Percentiles rank a stretch among this genome's conserved stretches.
phyloP scores from a whole-genome alignment of 2,797 vertebrate species.

The Lutjanus argentimaculatus region DNA sequence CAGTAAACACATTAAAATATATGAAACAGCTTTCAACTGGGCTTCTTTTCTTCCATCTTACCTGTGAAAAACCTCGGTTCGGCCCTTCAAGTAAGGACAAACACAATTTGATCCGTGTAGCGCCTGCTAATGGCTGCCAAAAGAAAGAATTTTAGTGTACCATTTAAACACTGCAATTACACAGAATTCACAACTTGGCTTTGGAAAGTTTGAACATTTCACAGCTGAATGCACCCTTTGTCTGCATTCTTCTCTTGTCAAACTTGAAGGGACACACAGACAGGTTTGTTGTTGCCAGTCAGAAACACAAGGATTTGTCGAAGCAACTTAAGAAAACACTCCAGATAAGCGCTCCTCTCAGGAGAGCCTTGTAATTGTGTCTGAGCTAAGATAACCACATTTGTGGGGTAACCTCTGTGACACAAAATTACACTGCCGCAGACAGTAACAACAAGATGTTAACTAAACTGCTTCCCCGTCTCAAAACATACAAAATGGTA shows the following conservation, averaged over 20 bases:
- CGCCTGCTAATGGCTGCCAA: neutral
- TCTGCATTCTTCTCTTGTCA: slow-evolving; percentile 37
- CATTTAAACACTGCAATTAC: slow-evolving; percentile 23
- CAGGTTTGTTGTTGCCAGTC: slow-evolving; percentile 23
- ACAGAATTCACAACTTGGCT: slow-evolving; percentile 15
- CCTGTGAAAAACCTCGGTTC: neutral
- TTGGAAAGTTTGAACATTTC: slow-evolving; percentile 22
- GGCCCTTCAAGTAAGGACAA: neutral
- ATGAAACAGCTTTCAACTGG: neutral
- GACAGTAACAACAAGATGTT: slow-evolving; percentile 17
- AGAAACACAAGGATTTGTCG: slow-evolving; percentile 15
- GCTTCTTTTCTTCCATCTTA: neutral
- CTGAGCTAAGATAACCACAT: slow-evolving; percentile 22
- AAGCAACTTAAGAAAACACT: slow-evolving; percentile 32
- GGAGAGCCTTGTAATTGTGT: slow-evolving; percentile 30
- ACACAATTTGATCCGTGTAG: neutral
- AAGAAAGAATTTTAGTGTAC: slow-evolving; percentile 7
- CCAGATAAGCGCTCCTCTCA: slow-evolving; percentile 22
- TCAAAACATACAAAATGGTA: neutral
- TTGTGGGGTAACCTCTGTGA: slow-evolving; percentile 8
- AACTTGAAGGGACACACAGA: slow-evolving; percentile 19
- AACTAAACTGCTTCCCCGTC: neutral
- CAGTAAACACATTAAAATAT: neutral
- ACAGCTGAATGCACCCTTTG: slow-evolving; percentile 37
- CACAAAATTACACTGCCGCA: neutral